Percentiles rank a stretch among this genome's conserved stretches.
Evolutionary conservation across 2,888 invertebrate genomes (phyloP).

Genomic region (Eugnorisma glareosa): DNA sequence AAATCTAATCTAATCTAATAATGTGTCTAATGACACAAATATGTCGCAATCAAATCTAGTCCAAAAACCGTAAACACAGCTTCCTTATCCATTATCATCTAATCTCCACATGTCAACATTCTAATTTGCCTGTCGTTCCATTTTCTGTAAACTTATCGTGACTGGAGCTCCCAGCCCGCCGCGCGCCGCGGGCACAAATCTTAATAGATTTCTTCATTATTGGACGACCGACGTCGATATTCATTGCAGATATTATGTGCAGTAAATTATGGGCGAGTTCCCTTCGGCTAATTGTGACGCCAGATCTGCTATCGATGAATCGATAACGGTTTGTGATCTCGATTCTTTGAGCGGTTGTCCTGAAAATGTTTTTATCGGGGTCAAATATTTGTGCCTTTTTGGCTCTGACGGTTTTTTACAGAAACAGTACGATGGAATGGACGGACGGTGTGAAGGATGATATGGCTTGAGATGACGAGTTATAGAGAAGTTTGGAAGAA

Average conservation of each 20-base stretch:
- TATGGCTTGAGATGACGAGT: background rate
- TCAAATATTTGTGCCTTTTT: background rate
- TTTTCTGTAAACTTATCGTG: conserved; percentile 63
- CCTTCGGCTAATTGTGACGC: conserved; percentile 69
- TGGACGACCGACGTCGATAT: conserved; percentile 66
- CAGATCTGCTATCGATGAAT: conserved; percentile 56
- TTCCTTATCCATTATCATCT: conserved; percentile 49
- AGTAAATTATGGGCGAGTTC: conserved; percentile 66
- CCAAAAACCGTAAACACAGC: conserved; percentile 42
- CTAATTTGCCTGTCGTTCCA: conserved; percentile 68
- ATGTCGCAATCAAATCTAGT: conserved; percentile 22
- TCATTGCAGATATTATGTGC: conserved; percentile 67
- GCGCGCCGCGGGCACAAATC: conserved; percentile 59
- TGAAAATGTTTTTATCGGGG: conserved; percentile 15
- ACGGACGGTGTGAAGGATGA: background rate
- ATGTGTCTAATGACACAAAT: conserved; percentile 3
- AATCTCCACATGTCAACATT: conserved; percentile 62
- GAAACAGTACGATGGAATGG: background rate
- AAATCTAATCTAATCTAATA: too few species aligned
- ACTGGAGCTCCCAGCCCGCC: conserved; percentile 57
- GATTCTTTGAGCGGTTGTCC: conserved; percentile 46
- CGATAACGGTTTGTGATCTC: conserved; percentile 63
- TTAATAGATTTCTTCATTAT: conserved; percentile 78
- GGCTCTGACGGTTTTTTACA: background rate
- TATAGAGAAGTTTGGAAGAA: background rate